Percentiles rank a stretch among this genome's conserved stretches.
These are phyloP conservation scores for Gymnothorax reevesii DNA, from an alignment of 2,797 vertebrate genomes.

Conservation along the genomic window DNA sequence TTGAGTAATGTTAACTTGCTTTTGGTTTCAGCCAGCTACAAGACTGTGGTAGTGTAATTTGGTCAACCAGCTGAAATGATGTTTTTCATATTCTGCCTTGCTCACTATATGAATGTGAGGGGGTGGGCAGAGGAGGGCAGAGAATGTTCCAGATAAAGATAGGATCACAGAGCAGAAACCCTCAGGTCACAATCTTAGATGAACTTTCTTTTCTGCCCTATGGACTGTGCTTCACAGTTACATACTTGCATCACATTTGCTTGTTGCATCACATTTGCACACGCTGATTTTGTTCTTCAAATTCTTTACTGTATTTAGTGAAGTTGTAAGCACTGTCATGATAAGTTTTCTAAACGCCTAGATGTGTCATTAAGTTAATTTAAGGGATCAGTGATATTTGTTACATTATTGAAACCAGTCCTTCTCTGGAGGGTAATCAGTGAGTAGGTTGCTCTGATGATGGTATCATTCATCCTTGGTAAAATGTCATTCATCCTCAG, in stretches of 20 bases:
- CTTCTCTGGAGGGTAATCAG: no score
- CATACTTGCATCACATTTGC: not conserved
- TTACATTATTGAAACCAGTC: no score
- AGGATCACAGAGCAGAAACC: not conserved
- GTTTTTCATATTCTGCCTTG: not conserved
- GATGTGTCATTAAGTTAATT: no score
- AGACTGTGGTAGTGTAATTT: not conserved
- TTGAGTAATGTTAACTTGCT: not conserved
- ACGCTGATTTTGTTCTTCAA: not conserved
- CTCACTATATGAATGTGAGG: not conserved
- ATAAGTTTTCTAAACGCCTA: no score
- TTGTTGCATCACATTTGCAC: not conserved
- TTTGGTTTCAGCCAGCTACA: not conserved
- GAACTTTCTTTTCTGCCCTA: not conserved
- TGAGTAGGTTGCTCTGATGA: no score
- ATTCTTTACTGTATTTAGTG: no score
- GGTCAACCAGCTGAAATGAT: not conserved
- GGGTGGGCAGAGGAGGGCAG: no score
- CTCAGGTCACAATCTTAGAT: not conserved
- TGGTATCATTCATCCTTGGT: no score
- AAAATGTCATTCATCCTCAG: no score
- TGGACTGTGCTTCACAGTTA: not conserved
- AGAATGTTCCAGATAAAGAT: not conserved
- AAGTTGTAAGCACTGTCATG: no score
- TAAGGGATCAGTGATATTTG: no score